phyloP scores from a whole-genome alignment of 2,113 vertebrate genomes.

The Grammomys surdaster region DNA sequence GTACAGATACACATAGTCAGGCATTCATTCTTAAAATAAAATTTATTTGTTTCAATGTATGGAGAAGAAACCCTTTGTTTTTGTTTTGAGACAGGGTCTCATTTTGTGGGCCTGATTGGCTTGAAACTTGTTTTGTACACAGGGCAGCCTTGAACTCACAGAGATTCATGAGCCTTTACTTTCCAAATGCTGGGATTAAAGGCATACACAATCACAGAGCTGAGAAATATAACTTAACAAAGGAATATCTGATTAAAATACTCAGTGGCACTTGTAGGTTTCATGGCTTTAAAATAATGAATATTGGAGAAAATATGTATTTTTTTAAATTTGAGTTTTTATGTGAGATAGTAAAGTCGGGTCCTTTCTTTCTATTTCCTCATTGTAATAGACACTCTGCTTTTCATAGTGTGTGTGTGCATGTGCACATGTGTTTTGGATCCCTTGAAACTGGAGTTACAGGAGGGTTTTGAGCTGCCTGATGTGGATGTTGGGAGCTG shows the following conservation, averaged over 20 bases:
- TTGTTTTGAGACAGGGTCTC: not conserved
- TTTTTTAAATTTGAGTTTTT: conserved; percentile 46
- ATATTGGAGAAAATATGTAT: not conserved
- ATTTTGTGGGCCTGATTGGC: not conserved
- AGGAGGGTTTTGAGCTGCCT: not conserved
- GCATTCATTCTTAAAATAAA: not conserved
- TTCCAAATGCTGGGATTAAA: not conserved
- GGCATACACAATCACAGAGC: not conserved
- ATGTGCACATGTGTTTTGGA: not conserved
- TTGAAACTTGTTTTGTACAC: not conserved
- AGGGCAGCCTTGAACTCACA: not conserved
- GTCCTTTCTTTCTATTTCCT: not conserved
- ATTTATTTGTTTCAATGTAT: not conserved
- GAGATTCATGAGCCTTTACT: not conserved
- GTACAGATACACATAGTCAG: not conserved
- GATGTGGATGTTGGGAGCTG: not conserved
- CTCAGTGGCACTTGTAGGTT: conserved; percentile 52
- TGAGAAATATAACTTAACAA: conserved; percentile 66
- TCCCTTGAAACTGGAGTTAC: not conserved
- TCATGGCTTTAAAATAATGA: conserved; percentile 37
- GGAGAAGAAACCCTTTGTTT: conserved; percentile 38
- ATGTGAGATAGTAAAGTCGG: not conserved
- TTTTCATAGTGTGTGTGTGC: not conserved
- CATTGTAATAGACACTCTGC: not conserved
- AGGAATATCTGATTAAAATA: conserved; percentile 55